Evolutionary conservation across 2,797 vertebrate species (phyloP).

Genomic region (Poecilia velifera): DNA sequence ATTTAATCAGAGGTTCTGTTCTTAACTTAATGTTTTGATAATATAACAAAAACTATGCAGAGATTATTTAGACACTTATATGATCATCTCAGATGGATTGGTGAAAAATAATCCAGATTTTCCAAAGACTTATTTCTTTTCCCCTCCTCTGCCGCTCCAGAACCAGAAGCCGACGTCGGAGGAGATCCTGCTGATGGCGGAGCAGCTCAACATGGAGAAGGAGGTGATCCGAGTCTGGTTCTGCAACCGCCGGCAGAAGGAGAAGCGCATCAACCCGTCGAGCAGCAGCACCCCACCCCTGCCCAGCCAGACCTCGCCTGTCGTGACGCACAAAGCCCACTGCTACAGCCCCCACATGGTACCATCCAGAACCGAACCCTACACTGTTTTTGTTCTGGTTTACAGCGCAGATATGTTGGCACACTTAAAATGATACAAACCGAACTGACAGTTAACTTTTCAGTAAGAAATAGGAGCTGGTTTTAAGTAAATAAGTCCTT

Average conservation of each 20-base stretch:
- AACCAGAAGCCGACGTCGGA: conserved; percentile 96
- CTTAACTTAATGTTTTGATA: no score
- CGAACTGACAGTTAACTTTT: no score
- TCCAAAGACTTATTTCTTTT: no score
- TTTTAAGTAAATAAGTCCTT: no score
- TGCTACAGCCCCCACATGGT: conserved; percentile 90
- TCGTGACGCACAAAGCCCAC: conserved; percentile 81
- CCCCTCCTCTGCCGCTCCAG: conserved; percentile 59
- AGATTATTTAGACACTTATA: no score
- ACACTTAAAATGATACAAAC: no score
- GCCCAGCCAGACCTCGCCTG: conserved; percentile 81
- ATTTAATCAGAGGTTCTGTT: not conserved
- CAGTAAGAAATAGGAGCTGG: no score
- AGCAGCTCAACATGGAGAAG: conserved; percentile 95
- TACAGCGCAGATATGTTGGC: no score
- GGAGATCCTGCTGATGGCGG: conserved; percentile 91
- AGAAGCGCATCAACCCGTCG: conserved; percentile 92
- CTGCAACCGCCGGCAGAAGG: conserved; percentile 94
- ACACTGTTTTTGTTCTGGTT: no score
- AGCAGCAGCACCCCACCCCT: conserved; percentile 87
- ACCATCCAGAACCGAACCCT: conserved; percentile 40
- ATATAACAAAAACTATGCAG: no score
- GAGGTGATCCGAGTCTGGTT: conserved; percentile 96
- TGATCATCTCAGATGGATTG: no score
- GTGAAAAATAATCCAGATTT: no score